Evolutionary conservation across 2,797 vertebrate species (phyloP).

Genomic region (Spheniscus humboldti): DNA sequence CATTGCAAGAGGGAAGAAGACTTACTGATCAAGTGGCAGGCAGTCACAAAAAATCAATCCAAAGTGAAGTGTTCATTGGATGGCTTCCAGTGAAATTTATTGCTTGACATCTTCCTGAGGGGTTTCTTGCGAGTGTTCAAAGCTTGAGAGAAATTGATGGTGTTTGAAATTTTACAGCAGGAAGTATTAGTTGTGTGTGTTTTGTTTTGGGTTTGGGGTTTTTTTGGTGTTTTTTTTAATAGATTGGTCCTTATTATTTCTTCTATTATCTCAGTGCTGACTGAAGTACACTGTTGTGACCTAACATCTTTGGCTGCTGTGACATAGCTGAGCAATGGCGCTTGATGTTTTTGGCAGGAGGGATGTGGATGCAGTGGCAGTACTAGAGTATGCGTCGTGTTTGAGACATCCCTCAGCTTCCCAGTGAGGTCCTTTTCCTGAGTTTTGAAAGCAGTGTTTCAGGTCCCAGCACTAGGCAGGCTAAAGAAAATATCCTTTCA

Average conservation of each 20-base stretch:
- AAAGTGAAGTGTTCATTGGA: neutral
- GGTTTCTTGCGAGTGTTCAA: neutral
- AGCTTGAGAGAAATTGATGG: neutral
- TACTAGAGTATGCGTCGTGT: accelerated
- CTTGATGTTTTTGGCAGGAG: neutral
- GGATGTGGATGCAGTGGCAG: neutral
- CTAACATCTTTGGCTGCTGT: neutral
- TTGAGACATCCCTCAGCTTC: neutral
- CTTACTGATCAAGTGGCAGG: neutral
- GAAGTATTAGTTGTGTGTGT: neutral
- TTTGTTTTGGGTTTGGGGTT: neutral
- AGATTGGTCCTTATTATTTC: neutral
- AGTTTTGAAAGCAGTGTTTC: neutral
- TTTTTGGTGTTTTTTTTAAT: neutral
- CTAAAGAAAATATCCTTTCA: neutral
- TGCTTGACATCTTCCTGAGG: neutral
- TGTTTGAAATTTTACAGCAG: neutral
- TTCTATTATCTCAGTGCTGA: neutral
- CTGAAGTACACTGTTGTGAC: neutral
- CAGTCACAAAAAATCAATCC: neutral
- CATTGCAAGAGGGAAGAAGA: neutral
- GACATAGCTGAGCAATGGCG: neutral
- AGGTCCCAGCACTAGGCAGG: neutral
- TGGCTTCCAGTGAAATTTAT: neutral
- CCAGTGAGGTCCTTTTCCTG: neutral